Evolutionary conservation across 2,797 vertebrate genomes (phyloP), one percentile per base, ranked within the genome.

Genomic region (Rhynchotus rufescens): DNA sequence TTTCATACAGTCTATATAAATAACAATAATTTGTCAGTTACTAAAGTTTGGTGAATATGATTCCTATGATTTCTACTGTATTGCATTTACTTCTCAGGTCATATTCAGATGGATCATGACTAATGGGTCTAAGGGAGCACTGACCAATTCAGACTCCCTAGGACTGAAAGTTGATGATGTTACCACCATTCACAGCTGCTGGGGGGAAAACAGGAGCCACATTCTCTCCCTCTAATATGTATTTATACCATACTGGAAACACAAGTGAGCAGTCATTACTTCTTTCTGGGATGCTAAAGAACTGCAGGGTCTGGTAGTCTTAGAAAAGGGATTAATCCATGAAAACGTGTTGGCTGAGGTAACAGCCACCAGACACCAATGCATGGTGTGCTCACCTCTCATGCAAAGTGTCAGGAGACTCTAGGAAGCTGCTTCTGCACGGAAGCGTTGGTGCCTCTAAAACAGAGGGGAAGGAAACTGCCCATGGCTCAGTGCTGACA

Each of bases 161-260:
- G 72, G 25, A 72, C 6, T 28, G 59, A 54, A 71, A 10, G 23
- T 22, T 86, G 54, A 5, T 22, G 38, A 57, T 10, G 13, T 10
- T 30, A 52, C 7, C 30, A 32, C 36, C 9, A 78, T 75, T 61
- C 22, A 61, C 23, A 45, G 11, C 16, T 57, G 38, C 19, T 68
- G 15, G 20, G 42, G 34, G n/a, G 23, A 74, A 72, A 74, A 74
- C 40, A 64, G 20, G 57, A 92, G 15, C 16, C 13, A 4, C 30
- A 8, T 7, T 67, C 14, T 7, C 7, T n/a, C 25, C 28, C 42
- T 25, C 26, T 59, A n/a, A 30, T 0, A 0, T 26, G 4, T 2
- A 2, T 30, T n/a, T 21, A 12, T 23, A 44, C 30, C 66, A 40
- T 38, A 47, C 9, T 21, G 30, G 19, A 15, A 45, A 42, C 19